A percentile compares a stretch with the other conserved stretches of the same genome.
Conservation (phyloP, 2,113 vertebrate genomes). For the Ariopsis seemanni region DNA sequence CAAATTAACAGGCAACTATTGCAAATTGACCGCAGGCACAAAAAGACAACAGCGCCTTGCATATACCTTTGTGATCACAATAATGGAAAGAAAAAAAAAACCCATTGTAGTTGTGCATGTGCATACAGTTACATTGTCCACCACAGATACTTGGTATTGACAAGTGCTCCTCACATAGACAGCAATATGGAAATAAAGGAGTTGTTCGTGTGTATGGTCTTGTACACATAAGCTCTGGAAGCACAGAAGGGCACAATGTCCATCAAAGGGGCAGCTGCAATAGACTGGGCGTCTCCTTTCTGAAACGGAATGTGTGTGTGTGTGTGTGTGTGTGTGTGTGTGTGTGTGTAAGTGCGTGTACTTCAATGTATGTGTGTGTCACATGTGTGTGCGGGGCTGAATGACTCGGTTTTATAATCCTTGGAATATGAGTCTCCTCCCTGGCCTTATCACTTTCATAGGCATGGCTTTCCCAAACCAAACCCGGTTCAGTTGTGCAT, state of each 20-base stretch:
- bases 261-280: constrained; percentile 48
- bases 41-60: constrained; percentile 9
- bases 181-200: neutral
- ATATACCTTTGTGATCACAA: neutral
- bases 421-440: constrained; percentile 56
- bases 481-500: constrained; percentile 49
- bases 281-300: constrained; percentile 37
- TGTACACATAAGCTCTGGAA: constrained; percentile 4
- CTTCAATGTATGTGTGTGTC: constrained; percentile 25
- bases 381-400: constrained; percentile 18
- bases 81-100: neutral
- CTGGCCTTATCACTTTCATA: constrained; percentile 54
- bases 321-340: constrained; percentile 29
- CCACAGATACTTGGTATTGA: neutral
- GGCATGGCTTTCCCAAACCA: constrained; percentile 55
- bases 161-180: neutral
- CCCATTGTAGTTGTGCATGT: neutral
- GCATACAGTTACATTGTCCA: neutral
- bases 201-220: neutral
- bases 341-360: constrained; percentile 18
- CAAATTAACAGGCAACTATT: constrained; percentile 30
- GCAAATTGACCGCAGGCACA: neutral
- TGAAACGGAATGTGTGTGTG: constrained; percentile 42
- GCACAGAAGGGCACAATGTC: constrained; percentile 33
- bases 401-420: constrained; percentile 51